Conservation (phyloP, 2,888 invertebrate genomes). For the Invenusta paracnida region DNA sequence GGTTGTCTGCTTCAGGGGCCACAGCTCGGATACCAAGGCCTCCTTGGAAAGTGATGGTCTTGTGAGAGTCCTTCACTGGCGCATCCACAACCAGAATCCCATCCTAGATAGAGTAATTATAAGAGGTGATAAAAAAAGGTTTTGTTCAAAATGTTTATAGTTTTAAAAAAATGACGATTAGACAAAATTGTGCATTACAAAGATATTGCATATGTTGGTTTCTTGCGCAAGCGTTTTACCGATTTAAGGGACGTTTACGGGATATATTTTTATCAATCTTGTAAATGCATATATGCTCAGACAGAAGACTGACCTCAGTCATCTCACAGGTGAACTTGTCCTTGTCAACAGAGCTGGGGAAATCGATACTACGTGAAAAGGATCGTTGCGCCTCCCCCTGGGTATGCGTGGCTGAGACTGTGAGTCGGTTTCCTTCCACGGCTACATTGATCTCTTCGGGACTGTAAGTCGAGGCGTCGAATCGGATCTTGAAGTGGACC, state of each 20-base stretch:
- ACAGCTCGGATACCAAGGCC: slow-evolving; percentile 20
- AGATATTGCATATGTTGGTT: too few species aligned
- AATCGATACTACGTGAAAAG: not conserved
- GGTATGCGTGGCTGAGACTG: not conserved
- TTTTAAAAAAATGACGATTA: too few species aligned
- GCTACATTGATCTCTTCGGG: slow-evolving; percentile 33
- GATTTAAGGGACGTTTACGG: too few species aligned
- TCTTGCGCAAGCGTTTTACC: too few species aligned
- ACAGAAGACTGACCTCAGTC: slow-evolving; percentile 19
- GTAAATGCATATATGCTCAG: too few species aligned
- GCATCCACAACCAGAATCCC: slow-evolving; percentile 35
- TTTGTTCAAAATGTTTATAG: too few species aligned
- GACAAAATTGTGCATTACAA: too few species aligned
- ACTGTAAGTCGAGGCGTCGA: slow-evolving; percentile 2
- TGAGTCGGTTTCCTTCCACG: not conserved
- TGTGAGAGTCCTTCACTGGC: slow-evolving; percentile 20
- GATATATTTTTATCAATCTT: too few species aligned
- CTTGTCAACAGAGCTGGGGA: slow-evolving; percentile 13
- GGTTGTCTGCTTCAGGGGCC: not conserved
- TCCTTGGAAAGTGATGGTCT: slow-evolving; percentile 7
- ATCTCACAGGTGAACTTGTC: slow-evolving; percentile 23
- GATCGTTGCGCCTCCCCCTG: not conserved
- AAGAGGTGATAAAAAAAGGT: too few species aligned
- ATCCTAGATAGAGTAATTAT: too few species aligned
- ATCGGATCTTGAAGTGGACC: slow-evolving; percentile 34